Evolutionary conservation across 2,113 vertebrate species (phyloP).

Genomic region (Aythya baeri): DNA sequence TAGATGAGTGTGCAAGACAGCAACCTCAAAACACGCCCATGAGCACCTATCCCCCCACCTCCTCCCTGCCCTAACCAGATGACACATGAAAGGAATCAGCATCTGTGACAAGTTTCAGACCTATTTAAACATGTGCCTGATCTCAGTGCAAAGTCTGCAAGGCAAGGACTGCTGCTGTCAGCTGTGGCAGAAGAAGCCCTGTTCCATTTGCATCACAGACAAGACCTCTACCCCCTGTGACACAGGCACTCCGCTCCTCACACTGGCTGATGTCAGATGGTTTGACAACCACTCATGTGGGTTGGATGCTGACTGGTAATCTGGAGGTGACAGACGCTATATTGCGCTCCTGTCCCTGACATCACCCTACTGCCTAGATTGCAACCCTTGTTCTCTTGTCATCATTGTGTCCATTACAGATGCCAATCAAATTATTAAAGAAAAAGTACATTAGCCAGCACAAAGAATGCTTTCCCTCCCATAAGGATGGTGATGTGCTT

Average conservation of each 20-base stretch:
- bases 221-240: background rate
- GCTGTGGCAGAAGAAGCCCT: background rate
- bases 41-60: background rate
- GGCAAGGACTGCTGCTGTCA: background rate
- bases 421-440: background rate
- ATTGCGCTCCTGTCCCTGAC: background rate
- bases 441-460: background rate
- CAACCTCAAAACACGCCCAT: background rate
- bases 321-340: background rate
- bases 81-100: background rate
- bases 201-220: background rate
- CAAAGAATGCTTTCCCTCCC: background rate
- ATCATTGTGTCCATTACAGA: background rate
- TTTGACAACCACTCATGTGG: background rate
- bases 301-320: background rate
- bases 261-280: rapidly evolving
- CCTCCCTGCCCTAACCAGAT: background rate
- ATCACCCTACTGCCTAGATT: background rate
- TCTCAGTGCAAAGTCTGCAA: background rate
- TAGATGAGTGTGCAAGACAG: background rate
- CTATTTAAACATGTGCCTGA: background rate
- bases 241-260: background rate
- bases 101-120: background rate
- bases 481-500: background rate
- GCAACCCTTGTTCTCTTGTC: background rate